A percentile compares a stretch with the other conserved stretches of the same genome.
These are phyloP conservation scores for Calliscelio sp. DNA, from an alignment of 2,888 invertebrate genomes.

Conservation along the genomic window DNA sequence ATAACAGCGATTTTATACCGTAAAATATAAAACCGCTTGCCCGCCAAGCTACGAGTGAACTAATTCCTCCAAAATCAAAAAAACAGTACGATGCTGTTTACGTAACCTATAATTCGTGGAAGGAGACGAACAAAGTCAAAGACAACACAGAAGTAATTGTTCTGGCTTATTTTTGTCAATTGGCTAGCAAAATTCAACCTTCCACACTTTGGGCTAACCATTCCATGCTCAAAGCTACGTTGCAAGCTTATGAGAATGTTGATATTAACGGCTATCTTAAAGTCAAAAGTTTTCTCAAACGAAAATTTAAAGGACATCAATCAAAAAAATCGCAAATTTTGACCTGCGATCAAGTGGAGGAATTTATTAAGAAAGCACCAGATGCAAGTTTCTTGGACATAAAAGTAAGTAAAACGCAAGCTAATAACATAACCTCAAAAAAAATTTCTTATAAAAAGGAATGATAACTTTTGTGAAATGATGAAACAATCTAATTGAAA, in stretches of 20 bases:
- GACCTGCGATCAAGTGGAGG: no score
- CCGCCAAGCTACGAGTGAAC: neutral
- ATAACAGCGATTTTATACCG: no score
- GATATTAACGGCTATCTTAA: neutral
- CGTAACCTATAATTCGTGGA: neutral
- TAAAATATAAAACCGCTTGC: no score
- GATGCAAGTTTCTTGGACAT: no score
- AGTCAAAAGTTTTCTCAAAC: neutral
- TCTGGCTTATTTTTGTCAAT: constrained; percentile 1
- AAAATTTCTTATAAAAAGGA: no score
- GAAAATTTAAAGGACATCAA: no score
- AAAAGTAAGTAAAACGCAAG: no score
- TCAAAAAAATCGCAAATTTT: no score
- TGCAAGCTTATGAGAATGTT: neutral
- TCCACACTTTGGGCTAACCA: constrained; percentile 4
- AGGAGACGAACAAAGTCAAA: neutral
- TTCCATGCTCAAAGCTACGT: constrained; percentile 26
- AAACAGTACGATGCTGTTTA: neutral
- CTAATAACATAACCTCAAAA: no score
- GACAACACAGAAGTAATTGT: neutral
- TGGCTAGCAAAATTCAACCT: neutral
- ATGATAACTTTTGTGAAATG: no score
- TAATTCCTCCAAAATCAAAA: constrained; percentile 10
- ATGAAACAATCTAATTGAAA: no score
- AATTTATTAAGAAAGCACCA: no score